Base-by-base conservation (phyloP, 2,797 vertebrate species). In the Scolopax bukidnonensis region DNA sequence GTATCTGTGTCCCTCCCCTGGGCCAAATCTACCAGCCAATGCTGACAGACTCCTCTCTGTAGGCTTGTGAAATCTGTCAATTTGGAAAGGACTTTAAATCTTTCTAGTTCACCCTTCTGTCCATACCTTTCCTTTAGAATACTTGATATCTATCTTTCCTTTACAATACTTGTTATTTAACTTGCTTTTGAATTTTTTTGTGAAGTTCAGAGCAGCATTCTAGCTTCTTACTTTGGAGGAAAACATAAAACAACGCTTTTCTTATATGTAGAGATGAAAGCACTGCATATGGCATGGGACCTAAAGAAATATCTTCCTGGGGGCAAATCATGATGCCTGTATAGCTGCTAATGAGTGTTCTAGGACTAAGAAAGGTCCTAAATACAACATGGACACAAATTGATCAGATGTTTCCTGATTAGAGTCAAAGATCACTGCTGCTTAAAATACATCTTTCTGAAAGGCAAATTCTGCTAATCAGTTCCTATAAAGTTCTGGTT, bases 81-180 rank as follows among this genome's bases (percentile, higher is more conserved):
- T 10, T 27, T 83, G 47, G 38, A 74, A 68, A 32, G 40, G 32
- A 27, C 3, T 1, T 24, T 19, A 30, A 20, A 0, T 1, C 28
- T 84, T 85, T 10, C 10, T 81, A 27, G 38, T 32, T 85, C 27
- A 47, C 54, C 25, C 50, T 77, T 43, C 36, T 36, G 36, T 89
- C 33, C 41, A 8, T 47, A 33, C 15, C 30, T 10, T 12, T 76
- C 36, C 38, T 85, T 73, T 38, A 50, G 45, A 74, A 33, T 60
- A 36, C 41, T 56, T 70, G 16, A 15, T 38, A 9, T 65, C 16
- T 76, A 2, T 65, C 15, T 18, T 59, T 84, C 33, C 30, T 76
- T 67, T 76, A 51, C 1, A 10, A 7, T 24, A 50, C 57, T 75
- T 70, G 16, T 7, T 43, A 16, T 43, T 84, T 65, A 54, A 60